A percentile compares a stretch with the other conserved stretches of the same genome.
Conservation (phyloP, 2,888 invertebrate genomes). For the Morpho deidamia region DNA sequence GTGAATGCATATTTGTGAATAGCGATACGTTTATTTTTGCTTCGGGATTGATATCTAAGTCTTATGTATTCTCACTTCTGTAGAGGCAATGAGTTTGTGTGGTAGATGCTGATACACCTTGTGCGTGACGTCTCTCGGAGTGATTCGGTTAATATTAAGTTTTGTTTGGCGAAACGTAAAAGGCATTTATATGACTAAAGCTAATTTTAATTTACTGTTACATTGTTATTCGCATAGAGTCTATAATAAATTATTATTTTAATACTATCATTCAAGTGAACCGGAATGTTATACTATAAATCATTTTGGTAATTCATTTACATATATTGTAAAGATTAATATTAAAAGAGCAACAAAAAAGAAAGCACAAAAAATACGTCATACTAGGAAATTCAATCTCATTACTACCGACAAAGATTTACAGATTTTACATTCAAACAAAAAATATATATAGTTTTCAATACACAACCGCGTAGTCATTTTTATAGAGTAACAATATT, state of each 20-base stretch:
- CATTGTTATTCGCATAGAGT: constrained; percentile 68
- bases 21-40: constrained; percentile 56
- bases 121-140: constrained; percentile 30
- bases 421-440: background rate
- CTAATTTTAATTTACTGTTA: constrained; percentile 65
- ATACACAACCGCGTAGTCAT: too few species aligned
- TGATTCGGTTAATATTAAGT: constrained; percentile 41
- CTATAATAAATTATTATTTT: constrained; percentile 72
- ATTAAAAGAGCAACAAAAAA: background rate
- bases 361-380: constrained; percentile 1
- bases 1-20: constrained; percentile 62
- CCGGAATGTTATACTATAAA: constrained; percentile 9
- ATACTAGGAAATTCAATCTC: background rate
- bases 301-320: constrained; percentile 14
- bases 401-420: background rate
- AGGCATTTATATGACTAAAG: constrained; percentile 67
- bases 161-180: constrained; percentile 54
- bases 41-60: constrained; percentile 47
- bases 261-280: constrained; percentile 35
- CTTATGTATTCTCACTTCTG: constrained; percentile 48
- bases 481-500: background rate
- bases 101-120: constrained; percentile 38
- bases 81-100: constrained; percentile 40
- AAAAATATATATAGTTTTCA: too few species aligned
- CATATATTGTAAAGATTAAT: constrained; percentile 1